Conservation (phyloP, 2,888 invertebrate species). For the Lysandra bellargus region DNA sequence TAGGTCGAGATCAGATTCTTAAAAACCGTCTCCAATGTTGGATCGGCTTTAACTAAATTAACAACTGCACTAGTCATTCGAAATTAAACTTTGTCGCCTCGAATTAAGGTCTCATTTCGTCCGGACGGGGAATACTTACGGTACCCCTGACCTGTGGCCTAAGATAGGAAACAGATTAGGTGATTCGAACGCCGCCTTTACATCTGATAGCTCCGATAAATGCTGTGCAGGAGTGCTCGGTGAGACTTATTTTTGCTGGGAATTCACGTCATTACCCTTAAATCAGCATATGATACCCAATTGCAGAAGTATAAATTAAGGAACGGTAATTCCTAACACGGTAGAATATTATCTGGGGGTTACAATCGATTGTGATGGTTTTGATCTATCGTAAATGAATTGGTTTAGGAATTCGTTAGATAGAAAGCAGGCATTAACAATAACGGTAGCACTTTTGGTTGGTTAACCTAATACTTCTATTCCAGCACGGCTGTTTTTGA, state of each 20-base stretch:
- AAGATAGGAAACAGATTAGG: constrained; percentile 65
- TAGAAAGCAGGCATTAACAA: no score
- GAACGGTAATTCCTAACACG: not conserved
- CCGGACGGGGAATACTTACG: constrained; percentile 53
- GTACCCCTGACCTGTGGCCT: constrained; percentile 71
- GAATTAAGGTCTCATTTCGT: constrained; percentile 48
- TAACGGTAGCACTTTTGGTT: not conserved
- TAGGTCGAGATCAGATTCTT: constrained; percentile 57
- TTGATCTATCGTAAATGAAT: no score
- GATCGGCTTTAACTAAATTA: constrained; percentile 49
- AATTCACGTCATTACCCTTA: constrained; percentile 32
- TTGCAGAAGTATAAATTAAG: not conserved
- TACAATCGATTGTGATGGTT: not conserved
- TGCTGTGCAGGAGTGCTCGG: constrained; percentile 43
- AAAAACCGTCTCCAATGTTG: constrained; percentile 49
- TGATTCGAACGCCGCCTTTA: constrained; percentile 52
- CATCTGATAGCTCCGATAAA: constrained; percentile 61
- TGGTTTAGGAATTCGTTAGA: no score
- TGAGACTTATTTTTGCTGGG: constrained; percentile 26
- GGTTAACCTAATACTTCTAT: not conserved
- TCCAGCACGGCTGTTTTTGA: not conserved
- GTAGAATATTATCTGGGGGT: not conserved
- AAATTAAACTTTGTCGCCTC: constrained; percentile 52
- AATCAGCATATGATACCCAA: not conserved
- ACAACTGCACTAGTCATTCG: constrained; percentile 42